phyloP scores from a whole-genome alignment of 2,888 invertebrate species.

The Agrenia bidenticulata region DNA sequence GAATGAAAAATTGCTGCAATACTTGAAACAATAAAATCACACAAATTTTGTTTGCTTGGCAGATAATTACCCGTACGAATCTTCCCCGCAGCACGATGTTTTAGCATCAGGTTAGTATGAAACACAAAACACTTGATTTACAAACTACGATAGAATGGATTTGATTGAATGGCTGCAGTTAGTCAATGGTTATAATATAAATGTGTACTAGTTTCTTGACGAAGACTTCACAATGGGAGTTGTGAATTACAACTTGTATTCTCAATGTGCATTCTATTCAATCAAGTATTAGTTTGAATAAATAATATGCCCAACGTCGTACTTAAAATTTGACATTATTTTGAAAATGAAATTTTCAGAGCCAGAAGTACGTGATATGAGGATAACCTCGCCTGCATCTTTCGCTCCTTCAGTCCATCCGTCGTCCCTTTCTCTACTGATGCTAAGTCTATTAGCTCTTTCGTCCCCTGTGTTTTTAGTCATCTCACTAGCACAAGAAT shows the following conservation, averaged over 20 bases:
- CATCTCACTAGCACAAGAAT: not conserved
- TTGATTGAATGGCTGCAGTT: too few species aligned
- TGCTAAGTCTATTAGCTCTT: constrained; percentile 4
- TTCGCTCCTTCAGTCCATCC: constrained; percentile 49
- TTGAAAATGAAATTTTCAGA: constrained; percentile 38
- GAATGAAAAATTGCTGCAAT: too few species aligned
- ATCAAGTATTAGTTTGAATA: not conserved
- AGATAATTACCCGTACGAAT: constrained; percentile 53
- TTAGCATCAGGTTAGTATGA: constrained; percentile 50
- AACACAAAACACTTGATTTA: constrained; percentile 6
- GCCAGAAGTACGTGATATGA: constrained; percentile 53
- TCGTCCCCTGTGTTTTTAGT: constrained; percentile 1
- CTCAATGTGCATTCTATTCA: not conserved
- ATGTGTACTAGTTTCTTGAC: not conserved
- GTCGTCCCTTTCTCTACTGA: constrained; percentile 12
- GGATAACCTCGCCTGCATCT: constrained; percentile 52
- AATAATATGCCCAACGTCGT: too few species aligned
- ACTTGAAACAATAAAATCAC: too few species aligned
- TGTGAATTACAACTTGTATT: not conserved
- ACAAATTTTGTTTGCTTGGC: constrained; percentile 37
- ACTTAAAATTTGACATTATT: too few species aligned
- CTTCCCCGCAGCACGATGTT: constrained; percentile 53
- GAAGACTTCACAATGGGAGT: not conserved
- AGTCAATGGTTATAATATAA: not conserved
- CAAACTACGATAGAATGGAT: too few species aligned